phyloP scores from a whole-genome alignment of 2,113 vertebrate genomes.

The Zosterops japonicus region DNA sequence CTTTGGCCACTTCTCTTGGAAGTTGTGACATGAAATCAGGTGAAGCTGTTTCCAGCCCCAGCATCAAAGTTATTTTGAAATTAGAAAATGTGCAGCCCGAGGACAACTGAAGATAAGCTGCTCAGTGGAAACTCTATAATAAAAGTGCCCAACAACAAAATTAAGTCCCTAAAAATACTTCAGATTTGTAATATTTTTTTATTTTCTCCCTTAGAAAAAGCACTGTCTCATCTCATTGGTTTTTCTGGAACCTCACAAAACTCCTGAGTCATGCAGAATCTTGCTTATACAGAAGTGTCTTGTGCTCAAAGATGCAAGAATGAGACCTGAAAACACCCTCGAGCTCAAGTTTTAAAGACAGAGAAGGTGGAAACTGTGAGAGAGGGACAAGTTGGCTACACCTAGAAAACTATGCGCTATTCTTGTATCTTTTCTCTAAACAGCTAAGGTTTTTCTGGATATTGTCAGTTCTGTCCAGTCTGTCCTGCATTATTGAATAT shows the following conservation, averaged over 20 bases:
- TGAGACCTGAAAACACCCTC: background rate
- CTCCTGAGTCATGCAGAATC: background rate
- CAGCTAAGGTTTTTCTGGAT: background rate
- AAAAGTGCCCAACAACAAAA: background rate
- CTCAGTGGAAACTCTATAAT: background rate
- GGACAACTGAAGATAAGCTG: background rate
- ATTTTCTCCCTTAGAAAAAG: background rate
- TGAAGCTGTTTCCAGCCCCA: background rate
- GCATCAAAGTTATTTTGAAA: background rate
- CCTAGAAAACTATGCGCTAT: background rate
- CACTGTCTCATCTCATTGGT: background rate
- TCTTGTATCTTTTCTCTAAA: background rate
- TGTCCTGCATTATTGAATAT: background rate
- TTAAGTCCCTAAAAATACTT: background rate
- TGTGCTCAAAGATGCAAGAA: background rate
- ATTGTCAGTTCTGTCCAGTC: background rate
- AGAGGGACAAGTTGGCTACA: background rate
- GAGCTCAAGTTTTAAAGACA: background rate
- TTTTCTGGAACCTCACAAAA: background rate
- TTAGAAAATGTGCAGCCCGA: background rate
- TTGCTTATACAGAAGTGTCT: background rate
- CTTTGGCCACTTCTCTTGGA: background rate
- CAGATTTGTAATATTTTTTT: background rate
- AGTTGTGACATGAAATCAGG: accelerated
- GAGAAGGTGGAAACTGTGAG: background rate